Base-by-base conservation (phyloP, 2,797 vertebrate genomes). In the Todus mexicanus region DNA sequence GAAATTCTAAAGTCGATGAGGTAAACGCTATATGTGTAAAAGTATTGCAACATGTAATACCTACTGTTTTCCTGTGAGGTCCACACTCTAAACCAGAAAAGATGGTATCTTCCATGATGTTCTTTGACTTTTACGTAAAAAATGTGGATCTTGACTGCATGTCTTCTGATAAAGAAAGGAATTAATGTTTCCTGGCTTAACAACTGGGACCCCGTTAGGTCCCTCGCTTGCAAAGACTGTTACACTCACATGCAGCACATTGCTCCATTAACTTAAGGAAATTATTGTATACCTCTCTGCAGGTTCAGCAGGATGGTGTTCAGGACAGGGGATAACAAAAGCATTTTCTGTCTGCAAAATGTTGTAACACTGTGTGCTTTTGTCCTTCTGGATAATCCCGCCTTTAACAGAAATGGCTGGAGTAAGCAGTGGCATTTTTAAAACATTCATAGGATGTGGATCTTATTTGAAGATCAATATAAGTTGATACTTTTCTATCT, bases 191-290 rank as follows among this genome's bases (percentile, higher is more conserved):
- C 50, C 31, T 48, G 25, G 26, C 22, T 56, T 65, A 33, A 10
- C 25, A 37, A 31, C 27, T 51, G 38, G 27, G 50, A 33, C 7
- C 7, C 5, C 18, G 27, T 65, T 18, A 29, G 2, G 1, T 69
- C 25, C 14, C 22, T 14, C 7, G 1, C 40, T 40, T 81, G 8
- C 25, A 23, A 54, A 56, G 50, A 14, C 29, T 40, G 0, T 19
- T 17, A 27, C 6, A 21, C 13, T 48, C 2, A 0, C 3, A 3
- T 42, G n/a, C 40, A 69, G 8, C 33, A 33, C 1, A 1, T 54
- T 66, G 48, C 37, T 73, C 26, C 19, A 5, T 31, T 31, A 33
- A n/a, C n/a, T n/a, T n/a, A n/a, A 31, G 18, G 40, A 42, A 27
- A 47, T 51, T 35, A 9, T 8, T 38, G 10, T 14, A 9, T 48